Percentiles rank a stretch among this genome's conserved stretches.
Conservation (phyloP, 2,113 vertebrate species). For the Pteronura brasiliensis region DNA sequence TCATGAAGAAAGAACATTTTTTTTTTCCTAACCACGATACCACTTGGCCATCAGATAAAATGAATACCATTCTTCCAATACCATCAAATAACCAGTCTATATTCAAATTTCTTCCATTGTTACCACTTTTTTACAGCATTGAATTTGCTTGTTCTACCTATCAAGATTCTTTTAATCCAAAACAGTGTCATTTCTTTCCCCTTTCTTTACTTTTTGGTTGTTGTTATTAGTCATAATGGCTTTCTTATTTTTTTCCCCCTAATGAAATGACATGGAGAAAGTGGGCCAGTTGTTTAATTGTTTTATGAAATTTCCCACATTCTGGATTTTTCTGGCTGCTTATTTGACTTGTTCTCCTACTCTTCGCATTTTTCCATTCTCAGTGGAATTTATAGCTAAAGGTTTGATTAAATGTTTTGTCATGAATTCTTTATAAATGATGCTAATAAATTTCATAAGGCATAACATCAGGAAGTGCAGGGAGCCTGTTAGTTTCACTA, state of each 20-base stretch:
- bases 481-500: not conserved
- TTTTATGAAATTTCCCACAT: not conserved
- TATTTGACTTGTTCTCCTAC: not conserved
- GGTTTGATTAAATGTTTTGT: not conserved
- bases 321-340: not conserved
- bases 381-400: not conserved
- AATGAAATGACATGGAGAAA: not conserved
- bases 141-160: not conserved
- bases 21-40: not conserved
- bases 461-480: not conserved
- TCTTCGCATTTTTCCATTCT: not conserved
- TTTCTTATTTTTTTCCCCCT: not conserved
- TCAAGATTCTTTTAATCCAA: not conserved
- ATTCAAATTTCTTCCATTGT: not conserved
- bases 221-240: not conserved
- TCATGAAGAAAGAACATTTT: not conserved
- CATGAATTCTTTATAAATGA: not conserved
- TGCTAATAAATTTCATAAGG: not conserved
- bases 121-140: not conserved
- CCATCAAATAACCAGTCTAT: not conserved
- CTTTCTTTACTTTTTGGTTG: not conserved
- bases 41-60: not conserved
- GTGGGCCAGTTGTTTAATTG: not conserved
- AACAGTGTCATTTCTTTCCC: not conserved
- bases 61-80: not conserved